phyloP scores from a whole-genome alignment of 2,113 vertebrate species.

The Lethenteron camtschaticum region DNA sequence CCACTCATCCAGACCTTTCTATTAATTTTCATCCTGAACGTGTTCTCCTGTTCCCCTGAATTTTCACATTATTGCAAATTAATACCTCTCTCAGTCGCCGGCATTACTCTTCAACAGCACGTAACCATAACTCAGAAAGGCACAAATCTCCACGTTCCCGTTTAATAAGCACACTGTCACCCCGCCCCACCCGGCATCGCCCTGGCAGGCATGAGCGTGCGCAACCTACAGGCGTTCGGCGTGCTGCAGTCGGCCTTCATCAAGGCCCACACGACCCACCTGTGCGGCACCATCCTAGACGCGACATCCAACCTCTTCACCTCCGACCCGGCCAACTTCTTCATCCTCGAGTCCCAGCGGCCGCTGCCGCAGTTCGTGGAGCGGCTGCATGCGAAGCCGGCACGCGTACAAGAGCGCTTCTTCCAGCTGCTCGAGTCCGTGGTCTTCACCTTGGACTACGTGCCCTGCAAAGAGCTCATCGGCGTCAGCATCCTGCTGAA shows the following conservation, averaged over 20 bases:
- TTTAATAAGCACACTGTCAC: no score
- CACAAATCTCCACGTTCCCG: no score
- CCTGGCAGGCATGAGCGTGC: slow-evolving; percentile 46
- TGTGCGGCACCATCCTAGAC: slow-evolving; percentile 71
- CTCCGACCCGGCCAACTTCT: slow-evolving; percentile 82
- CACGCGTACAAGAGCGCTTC: slow-evolving; percentile 75
- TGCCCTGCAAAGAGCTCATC: slow-evolving; percentile 95
- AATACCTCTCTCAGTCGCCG: no score
- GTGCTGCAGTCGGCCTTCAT: slow-evolving; percentile 92
- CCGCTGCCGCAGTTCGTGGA: slow-evolving; percentile 81
- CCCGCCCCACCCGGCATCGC: no score
- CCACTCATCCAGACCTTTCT: no score
- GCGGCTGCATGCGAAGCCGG: slow-evolving; percentile 47
- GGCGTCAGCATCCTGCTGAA: slow-evolving; percentile 90
- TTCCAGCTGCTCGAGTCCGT: slow-evolving; percentile 92
- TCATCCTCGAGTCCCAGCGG: slow-evolving; percentile 86
- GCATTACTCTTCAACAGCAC: no score
- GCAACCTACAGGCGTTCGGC: slow-evolving; percentile 78
- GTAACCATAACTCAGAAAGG: no score
- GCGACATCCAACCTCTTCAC: slow-evolving; percentile 75
- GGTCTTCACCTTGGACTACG: slow-evolving; percentile 86
- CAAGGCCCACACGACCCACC: slow-evolving; percentile 58
- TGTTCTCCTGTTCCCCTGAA: no score
- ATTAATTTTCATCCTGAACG: no score
- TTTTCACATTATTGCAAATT: no score